Evolutionary conservation across 2,888 invertebrate species (phyloP).

Genomic region (Steromphala cineraria): DNA sequence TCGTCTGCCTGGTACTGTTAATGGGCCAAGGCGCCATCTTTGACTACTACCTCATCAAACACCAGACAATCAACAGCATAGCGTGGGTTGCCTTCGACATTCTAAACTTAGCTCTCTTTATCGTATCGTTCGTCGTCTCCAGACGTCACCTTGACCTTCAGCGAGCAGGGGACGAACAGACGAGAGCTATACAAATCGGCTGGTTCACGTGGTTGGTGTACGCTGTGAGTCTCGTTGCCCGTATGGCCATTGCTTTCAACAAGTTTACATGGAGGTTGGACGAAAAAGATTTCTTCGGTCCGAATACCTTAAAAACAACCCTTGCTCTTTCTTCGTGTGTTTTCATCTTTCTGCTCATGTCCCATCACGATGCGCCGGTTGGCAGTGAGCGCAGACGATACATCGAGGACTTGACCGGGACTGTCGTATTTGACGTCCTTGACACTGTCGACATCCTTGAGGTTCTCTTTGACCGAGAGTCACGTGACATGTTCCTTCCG

Average conservation of each 20-base stretch:
- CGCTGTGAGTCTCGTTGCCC: slow-evolving; percentile 76
- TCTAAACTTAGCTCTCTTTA: slow-evolving; percentile 32
- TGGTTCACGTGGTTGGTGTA: slow-evolving; percentile 79
- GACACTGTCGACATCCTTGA: slow-evolving; percentile 79
- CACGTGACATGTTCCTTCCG: slow-evolving; percentile 49
- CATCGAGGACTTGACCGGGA: slow-evolving; percentile 77
- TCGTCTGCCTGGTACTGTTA: slow-evolving; percentile 49
- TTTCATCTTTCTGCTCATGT: slow-evolving; percentile 78
- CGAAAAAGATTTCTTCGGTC: slow-evolving; percentile 76
- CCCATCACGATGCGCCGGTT: slow-evolving; percentile 78
- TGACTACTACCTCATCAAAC: slow-evolving; percentile 74
- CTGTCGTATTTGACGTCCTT: slow-evolving; percentile 79
- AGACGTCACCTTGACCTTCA: slow-evolving; percentile 48
- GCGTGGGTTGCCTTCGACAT: slow-evolving; percentile 37
- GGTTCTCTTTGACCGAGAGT: slow-evolving; percentile 74
- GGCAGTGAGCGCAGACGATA: slow-evolving; percentile 76
- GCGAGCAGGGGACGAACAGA: slow-evolving; percentile 56
- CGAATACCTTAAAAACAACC: slow-evolving; percentile 65
- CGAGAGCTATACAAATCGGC: slow-evolving; percentile 66
- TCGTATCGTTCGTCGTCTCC: slow-evolving; percentile 35
- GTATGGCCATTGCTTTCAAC: slow-evolving; percentile 77
- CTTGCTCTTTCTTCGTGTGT: slow-evolving; percentile 77
- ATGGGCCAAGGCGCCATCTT: slow-evolving; percentile 74
- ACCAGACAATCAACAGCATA: slow-evolving; percentile 31
- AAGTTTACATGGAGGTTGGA: slow-evolving; percentile 65